Conservation (phyloP, 2,113 vertebrate species). For the Damaliscus lunatus region DNA sequence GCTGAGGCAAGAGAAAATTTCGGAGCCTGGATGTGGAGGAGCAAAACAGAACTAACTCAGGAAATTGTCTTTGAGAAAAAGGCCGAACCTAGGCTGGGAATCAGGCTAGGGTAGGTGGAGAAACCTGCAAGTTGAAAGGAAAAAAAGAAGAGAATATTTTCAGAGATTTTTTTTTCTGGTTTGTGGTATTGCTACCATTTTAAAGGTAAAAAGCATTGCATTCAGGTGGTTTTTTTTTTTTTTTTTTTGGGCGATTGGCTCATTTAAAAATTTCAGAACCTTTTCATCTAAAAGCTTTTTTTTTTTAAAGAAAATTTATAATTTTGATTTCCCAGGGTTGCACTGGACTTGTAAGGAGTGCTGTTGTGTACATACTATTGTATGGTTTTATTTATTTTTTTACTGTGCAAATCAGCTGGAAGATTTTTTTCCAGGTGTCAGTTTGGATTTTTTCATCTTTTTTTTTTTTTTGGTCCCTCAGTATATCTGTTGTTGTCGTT, state of each 20-base stretch:
- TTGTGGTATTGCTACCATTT: conserved; percentile 34
- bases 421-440: conserved; percentile 52
- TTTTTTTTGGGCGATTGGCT: background rate
- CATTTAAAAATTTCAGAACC: conserved; percentile 39
- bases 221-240: conserved; percentile 37
- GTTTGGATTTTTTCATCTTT: conserved; percentile 47
- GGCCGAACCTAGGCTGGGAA: conserved; percentile 47
- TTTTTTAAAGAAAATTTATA: background rate
- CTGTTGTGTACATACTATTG: conserved; percentile 59
- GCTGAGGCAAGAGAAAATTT: conserved; percentile 43
- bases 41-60: conserved; percentile 32
- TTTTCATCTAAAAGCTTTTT: background rate
- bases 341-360: conserved; percentile 48
- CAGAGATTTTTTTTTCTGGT: background rate
- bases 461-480: background rate
- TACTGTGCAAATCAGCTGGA: conserved; percentile 51
- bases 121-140: conserved; percentile 51
- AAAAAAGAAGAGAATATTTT: background rate
- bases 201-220: conserved; percentile 43
- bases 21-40: conserved; percentile 57
- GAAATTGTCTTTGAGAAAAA: conserved; percentile 45
- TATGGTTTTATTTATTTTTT: conserved; percentile 68
- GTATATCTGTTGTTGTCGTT: conserved; percentile 49
- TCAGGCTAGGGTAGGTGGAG: conserved; percentile 23
- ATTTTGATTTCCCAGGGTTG: conserved; percentile 43